phyloP scores from a whole-genome alignment of 92 coral and sea anemone species.

The Virgularia gustaviana region DNA sequence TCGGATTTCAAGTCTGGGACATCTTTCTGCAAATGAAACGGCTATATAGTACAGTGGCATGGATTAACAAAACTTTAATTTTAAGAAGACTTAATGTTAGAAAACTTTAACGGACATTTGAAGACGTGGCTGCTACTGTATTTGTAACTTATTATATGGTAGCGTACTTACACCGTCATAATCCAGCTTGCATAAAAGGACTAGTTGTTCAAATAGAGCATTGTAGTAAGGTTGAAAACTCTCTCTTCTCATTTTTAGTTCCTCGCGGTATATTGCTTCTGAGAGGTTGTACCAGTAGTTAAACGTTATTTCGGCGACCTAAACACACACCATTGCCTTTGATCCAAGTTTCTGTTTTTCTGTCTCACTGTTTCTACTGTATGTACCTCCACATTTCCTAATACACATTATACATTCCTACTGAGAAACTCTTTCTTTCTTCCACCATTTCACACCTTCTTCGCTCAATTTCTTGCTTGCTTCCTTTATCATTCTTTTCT shows the following conservation, averaged over 20 bases:
- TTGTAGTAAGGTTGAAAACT: conserved; percentile 80
- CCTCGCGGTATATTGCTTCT: conserved; percentile 71
- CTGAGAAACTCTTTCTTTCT: neutral
- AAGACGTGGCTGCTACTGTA: neutral
- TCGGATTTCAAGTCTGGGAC: conserved; percentile 80
- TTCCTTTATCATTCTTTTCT: no score
- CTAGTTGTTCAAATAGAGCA: conserved; percentile 71
- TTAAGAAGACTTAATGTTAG: neutral
- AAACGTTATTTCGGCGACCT: conserved; percentile 99
- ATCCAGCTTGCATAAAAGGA: conserved; percentile 80
- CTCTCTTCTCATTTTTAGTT: conserved; percentile 53
- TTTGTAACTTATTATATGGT: neutral
- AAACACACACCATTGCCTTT: no score
- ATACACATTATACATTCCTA: neutral
- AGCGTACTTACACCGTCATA: conserved; percentile 68
- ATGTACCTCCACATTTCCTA: neutral
- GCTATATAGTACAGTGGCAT: neutral
- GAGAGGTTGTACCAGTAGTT: conserved; percentile 98
- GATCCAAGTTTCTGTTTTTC: no score
- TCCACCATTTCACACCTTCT: no score
- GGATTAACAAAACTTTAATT: neutral
- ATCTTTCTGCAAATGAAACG: conserved; percentile 57
- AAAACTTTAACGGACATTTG: neutral
- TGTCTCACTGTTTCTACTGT: no score
- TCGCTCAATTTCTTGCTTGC: no score